phyloP scores from a whole-genome alignment of 2,888 invertebrate genomes.

The Archaeoteleia sp. region DNA sequence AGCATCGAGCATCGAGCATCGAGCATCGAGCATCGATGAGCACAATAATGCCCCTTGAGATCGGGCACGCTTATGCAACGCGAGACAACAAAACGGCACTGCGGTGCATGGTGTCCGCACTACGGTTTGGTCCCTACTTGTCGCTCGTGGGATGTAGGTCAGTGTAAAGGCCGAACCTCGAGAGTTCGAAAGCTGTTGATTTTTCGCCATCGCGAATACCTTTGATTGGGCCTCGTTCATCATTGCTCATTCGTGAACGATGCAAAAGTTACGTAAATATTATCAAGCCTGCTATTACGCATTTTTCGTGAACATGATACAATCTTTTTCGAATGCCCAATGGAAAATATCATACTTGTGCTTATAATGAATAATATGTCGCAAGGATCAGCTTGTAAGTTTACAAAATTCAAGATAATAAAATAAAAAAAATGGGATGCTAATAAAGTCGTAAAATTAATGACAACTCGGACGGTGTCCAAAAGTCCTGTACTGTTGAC shows the following conservation, averaged over 20 bases:
- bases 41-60: conserved; percentile 20
- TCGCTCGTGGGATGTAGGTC: conserved; percentile 69
- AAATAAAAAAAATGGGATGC: too few relatives aligned
- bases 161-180: conserved; percentile 71
- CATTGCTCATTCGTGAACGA: conserved; percentile 32
- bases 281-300: conserved; percentile 40
- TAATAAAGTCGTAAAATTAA: too few relatives aligned
- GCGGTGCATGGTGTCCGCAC: background rate
- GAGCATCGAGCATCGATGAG: background rate
- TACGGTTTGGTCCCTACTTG: conserved; percentile 38
- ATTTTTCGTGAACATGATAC: too few relatives aligned
- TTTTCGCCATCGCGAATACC: conserved; percentile 35
- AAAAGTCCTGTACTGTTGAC: too few relatives aligned
- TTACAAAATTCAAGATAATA: too few relatives aligned
- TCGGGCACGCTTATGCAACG: conserved; percentile 37
- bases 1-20: too few relatives aligned
- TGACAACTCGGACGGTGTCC: too few relatives aligned
- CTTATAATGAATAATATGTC: too few relatives aligned
- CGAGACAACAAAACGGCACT: conserved; percentile 24
- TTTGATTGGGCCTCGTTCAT: conserved; percentile 41
- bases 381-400: too few relatives aligned
- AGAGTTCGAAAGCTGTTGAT: conserved; percentile 67
- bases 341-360: too few relatives aligned
- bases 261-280: conserved; percentile 48
- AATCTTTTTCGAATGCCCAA: too few relatives aligned